These are phyloP conservation scores for Cephus pygmeus DNA, from an alignment of 2,888 invertebrate species.

Conservation along the genomic window DNA sequence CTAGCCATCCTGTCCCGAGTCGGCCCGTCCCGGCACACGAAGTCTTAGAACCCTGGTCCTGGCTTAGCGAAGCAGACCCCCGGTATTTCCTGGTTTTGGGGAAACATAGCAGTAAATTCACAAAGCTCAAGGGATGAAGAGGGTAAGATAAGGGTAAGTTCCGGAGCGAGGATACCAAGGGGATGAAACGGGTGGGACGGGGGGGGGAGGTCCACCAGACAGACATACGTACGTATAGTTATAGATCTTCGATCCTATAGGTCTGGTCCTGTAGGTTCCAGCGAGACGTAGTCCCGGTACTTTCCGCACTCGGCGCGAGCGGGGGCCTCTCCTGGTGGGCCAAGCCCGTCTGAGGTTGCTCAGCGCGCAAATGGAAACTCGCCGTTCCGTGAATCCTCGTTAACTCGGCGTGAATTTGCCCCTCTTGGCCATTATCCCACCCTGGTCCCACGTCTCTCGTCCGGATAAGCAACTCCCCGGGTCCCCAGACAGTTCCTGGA, in stretches of 20 bases:
- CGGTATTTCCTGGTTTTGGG: slow-evolving; percentile 40
- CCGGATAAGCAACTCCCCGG: slow-evolving; percentile 1
- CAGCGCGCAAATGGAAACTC: slow-evolving; percentile 17
- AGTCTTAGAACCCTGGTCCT: slow-evolving; percentile 22
- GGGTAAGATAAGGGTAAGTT: slow-evolving; percentile 17
- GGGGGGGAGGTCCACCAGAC: slow-evolving; percentile 18
- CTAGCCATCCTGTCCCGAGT: background rate
- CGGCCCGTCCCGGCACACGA: background rate
- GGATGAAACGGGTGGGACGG: slow-evolving; percentile 13
- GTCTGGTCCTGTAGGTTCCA: background rate
- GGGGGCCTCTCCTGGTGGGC: background rate
- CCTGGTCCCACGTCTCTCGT: background rate
- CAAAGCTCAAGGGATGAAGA: slow-evolving; percentile 33
- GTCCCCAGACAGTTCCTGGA: background rate
- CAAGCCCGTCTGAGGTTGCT: background rate
- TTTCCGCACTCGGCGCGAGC: background rate
- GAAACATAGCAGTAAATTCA: slow-evolving; percentile 39
- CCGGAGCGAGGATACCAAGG: slow-evolving; percentile 14
- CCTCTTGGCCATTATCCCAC: background rate
- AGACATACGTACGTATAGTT: slow-evolving; percentile 4
- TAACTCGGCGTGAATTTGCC: slow-evolving; percentile 14
- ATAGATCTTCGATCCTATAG: background rate
- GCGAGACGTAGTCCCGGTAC: too few species aligned
- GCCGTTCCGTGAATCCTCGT: slow-evolving; percentile 31
- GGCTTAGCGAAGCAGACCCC: slow-evolving; percentile 26